Conservation (phyloP, 2,888 invertebrate genomes). For the Achlya flavicornis region DNA sequence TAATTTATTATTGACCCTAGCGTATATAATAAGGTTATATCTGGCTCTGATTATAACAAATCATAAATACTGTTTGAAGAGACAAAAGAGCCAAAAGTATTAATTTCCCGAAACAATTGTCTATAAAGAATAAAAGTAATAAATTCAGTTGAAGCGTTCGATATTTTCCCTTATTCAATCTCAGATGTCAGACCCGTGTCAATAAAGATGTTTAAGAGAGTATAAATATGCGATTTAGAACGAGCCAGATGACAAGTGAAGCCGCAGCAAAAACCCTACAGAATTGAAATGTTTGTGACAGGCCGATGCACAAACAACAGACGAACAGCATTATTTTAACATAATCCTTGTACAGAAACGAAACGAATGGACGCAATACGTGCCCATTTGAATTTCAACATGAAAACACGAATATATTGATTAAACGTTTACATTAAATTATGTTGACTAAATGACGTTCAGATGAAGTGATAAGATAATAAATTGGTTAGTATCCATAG, state of each 20-base stretch:
- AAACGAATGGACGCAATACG: constrained; percentile 78
- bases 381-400: constrained; percentile 78
- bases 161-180: constrained; percentile 63
- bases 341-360: constrained; percentile 79
- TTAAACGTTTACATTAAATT: constrained; percentile 66
- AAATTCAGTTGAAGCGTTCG: constrained; percentile 55
- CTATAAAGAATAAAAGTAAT: constrained; percentile 9
- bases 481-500: neutral
- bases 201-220: constrained; percentile 79
- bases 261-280: constrained; percentile 72
- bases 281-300: constrained; percentile 83
- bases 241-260: constrained; percentile 65
- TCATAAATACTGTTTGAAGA: constrained; percentile 14
- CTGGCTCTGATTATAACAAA: constrained; percentile 15
- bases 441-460: constrained; percentile 63
- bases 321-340: constrained; percentile 80
- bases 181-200: constrained; percentile 74
- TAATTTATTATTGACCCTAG: constrained; percentile 44
- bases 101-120: constrained; percentile 1
- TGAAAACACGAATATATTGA: constrained; percentile 69
- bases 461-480: constrained; percentile 14
- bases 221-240: constrained; percentile 78
- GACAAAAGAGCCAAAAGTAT: constrained; percentile 21
- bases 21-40: constrained; percentile 31
- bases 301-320: constrained; percentile 79